Percentiles rank a stretch among this genome's conserved stretches.
Evolutionary conservation across 2,797 vertebrate species (phyloP).

Genomic region (Pteropus rufus): DNA sequence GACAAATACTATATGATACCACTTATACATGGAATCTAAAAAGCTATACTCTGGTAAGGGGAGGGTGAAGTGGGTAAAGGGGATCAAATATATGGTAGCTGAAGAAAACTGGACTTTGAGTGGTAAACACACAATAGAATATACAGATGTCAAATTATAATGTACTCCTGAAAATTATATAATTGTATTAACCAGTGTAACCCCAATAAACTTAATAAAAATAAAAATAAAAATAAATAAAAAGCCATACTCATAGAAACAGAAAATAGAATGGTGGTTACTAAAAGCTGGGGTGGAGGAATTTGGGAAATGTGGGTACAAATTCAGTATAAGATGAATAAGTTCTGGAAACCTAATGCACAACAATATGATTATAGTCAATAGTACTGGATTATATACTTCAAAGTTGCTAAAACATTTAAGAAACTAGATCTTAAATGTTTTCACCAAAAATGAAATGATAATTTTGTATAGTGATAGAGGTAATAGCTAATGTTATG

Average conservation of each 20-base stretch:
- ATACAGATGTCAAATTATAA: too few relatives aligned
- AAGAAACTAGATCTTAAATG: background rate
- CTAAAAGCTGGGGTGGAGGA: background rate
- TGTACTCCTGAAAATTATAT: too few relatives aligned
- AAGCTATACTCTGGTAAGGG: too few relatives aligned
- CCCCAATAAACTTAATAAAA: too few relatives aligned
- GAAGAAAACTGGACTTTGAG: too few relatives aligned
- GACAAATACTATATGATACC: background rate
- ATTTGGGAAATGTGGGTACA: background rate
- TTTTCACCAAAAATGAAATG: background rate
- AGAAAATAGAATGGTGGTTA: background rate
- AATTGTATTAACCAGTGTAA: too few relatives aligned
- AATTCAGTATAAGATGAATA: background rate
- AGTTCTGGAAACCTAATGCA: background rate
- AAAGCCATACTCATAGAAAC: background rate
- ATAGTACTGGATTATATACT: background rate
- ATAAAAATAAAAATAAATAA: too few relatives aligned
- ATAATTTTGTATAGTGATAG: background rate
- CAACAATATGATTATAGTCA: background rate
- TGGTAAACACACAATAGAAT: too few relatives aligned
- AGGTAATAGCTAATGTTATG: background rate
- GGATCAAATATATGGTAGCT: too few relatives aligned
- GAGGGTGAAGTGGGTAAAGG: too few relatives aligned
- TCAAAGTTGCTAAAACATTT: background rate
- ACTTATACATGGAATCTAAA: background rate